Percentiles rank a stretch among this genome's conserved stretches.
These are phyloP conservation scores for Drosophila sproati DNA, from an alignment of 1,140 invertebrate species.

Conservation along the genomic window DNA sequence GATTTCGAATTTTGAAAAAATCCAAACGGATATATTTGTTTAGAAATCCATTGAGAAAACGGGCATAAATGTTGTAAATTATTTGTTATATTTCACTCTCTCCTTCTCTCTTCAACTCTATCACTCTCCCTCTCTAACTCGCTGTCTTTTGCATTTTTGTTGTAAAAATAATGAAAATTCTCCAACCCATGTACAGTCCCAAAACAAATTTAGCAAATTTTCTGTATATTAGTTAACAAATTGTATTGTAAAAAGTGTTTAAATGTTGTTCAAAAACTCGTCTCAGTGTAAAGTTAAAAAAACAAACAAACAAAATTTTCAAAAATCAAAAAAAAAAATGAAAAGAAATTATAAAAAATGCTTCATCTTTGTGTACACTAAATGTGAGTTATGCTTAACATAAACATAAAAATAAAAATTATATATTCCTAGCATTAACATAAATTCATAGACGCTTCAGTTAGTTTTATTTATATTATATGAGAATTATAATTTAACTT, in stretches of 20 bases:
- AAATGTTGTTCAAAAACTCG: conserved; percentile 76
- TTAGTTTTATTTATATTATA: conserved; percentile 74
- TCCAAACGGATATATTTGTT: not conserved
- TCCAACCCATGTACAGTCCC: conserved; percentile 62
- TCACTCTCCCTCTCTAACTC: not conserved
- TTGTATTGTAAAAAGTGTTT: conserved; percentile 74
- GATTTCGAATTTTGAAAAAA: too few relatives aligned
- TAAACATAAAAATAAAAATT: conserved; percentile 41
- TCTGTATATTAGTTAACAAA: conserved; percentile 65
- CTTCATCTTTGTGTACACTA: conserved; percentile 60
- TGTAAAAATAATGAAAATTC: conserved; percentile 43
- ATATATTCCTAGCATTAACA: conserved; percentile 75
- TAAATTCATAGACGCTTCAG: conserved; percentile 82
- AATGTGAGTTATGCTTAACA: conserved; percentile 63
- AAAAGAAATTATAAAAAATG: conserved; percentile 28
- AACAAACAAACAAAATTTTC: conserved; percentile 48
- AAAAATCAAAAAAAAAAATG: conserved; percentile 35
- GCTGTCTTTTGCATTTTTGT: conserved; percentile 50
- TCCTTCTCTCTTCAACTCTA: conserved; percentile 13
- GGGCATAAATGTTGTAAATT: conserved; percentile 74
- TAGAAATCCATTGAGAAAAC: conserved; percentile 32
- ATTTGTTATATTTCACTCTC: conserved; percentile 62
- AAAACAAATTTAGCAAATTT: conserved; percentile 54
- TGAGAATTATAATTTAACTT: conserved; percentile 45
- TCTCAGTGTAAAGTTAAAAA: conserved; percentile 80